Base-by-base conservation (phyloP, 1,140 invertebrate species). In the Sipha flava region DNA sequence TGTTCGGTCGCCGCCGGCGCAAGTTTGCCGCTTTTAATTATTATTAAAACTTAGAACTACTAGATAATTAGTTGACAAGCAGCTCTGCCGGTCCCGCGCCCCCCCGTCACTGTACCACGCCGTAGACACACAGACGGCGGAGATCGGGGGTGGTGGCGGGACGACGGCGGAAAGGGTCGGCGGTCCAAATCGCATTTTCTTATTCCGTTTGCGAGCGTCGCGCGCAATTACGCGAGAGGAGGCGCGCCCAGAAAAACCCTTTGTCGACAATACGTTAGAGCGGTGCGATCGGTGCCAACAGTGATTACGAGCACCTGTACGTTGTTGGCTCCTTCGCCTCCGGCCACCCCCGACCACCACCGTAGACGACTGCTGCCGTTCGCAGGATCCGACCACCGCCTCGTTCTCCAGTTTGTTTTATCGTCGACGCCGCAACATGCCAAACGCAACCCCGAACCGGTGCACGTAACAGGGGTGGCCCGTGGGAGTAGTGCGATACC, bases 221-320 rank as follows among this genome's bases (percentile, higher is more conserved):
- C 73, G 34, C 18, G 52, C 73, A 77, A 77, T 77, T 77, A 59
- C 34, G 21, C 2, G 4, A 4, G 37, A 40, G 37, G 10, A 40
- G 10, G 34, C 7, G n/a, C 34, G n/a, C 34, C 10, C 47, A 54
- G 47, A 73, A 77, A 77, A 57, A 57, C 52, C 73, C 52, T 29
- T 37, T 12, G 47, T 23, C 73, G 49, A 40, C 49, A 40, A 77
- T 40, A 16, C 73, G 34, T 40, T 34, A 62, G n/a, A 34, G 34
- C 62, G 62, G n/a, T 9, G n/a, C 6, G 59, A 16, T n/a, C 12
- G 16, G 57, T 37, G 70, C 29, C 45, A 23, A 54, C 31, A 37
- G 73, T 77, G 59, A 77, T 77, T 77, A 77, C 49, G 14, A 18
- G 52, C 73, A 77, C 73, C 73, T 77, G 73, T 57, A 31, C 31